These are phyloP conservation scores for Leucoraja ocellata DNA, from an alignment of 2,797 vertebrate genomes.

Conservation along the genomic window DNA sequence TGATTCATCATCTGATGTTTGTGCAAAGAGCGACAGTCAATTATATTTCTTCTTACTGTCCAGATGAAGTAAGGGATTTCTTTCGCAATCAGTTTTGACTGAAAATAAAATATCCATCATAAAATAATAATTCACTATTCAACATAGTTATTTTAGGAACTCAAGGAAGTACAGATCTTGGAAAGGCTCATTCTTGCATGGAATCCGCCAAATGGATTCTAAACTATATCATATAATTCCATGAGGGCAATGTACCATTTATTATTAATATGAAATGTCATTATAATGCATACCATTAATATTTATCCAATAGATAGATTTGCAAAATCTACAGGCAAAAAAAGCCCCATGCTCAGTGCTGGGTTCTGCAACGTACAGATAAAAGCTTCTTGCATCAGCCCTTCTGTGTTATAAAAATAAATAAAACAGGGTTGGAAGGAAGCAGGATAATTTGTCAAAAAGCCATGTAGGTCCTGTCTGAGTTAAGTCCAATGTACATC, in stretches of 20 bases:
- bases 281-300: no score
- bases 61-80: conserved; percentile 49
- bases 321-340: background rate
- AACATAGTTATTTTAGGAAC: background rate
- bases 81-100: conserved; percentile 51
- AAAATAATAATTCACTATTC: background rate
- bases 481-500: background rate
- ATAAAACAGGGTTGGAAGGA: background rate
- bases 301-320: background rate
- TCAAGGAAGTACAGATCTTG: background rate
- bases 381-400: background rate
- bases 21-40: conserved; percentile 46
- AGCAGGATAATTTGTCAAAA: background rate
- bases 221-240: background rate
- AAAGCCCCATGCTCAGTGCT: background rate
- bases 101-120: conserved; percentile 36
- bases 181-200: background rate
- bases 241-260: background rate
- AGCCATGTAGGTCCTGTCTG: background rate
- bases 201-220: background rate
- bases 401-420: background rate
- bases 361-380: background rate
- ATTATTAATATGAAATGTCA: background rate
- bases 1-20: conserved; percentile 52
- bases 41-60: conserved; percentile 47